Base-by-base conservation (phyloP, 2,797 vertebrate species). In the Platalea minor region DNA sequence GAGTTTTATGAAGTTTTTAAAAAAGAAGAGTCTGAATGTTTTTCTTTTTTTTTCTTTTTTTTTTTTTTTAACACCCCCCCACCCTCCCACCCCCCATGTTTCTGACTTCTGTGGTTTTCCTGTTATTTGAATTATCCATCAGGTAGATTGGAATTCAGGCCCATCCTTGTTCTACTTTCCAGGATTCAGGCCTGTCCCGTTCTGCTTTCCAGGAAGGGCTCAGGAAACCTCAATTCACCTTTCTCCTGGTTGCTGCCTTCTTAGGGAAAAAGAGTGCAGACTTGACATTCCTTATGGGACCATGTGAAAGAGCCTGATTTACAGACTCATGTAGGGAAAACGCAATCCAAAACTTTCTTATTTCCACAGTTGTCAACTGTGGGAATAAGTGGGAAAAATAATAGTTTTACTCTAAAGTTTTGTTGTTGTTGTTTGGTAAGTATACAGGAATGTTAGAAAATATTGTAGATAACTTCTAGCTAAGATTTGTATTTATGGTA, bases 41-140 rank as follows among this genome's bases (percentile, higher is more conserved):
- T 74, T 93, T 61, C 46, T 59, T 41, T 41, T 41, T 41, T 75
- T 41, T 25, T 20, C 11, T 41, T 12, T 41, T 41, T 41, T 41
- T 41, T 41, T 41, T 41, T 39, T 39, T 39, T 10, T 39, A 39
- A 35, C 35, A 35, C 35, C 35, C 35, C 35, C 35, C 35, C 35
- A 7, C 35, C 35, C 35, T 7, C 35, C 35, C 35, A 35, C 35
- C 35, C 35, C 35, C 35, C 35, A 35, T 35, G 35, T 35, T 35
- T 35, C 35, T 35, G 37, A 86, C 70, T 48, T 61, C 54, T 60
- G 76, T 92, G 88, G 84, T 68, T 96, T 95, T 88, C 59, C 75
- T 72, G 17, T 31, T 89, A 37, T 77, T 95, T 94, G 74, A 74
- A 79, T 94, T 93, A 95, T 68, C 94, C 93, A 96, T 84, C 64